Evolutionary conservation across 2,888 invertebrate genomes (phyloP).

Genomic region (Noctua comes): DNA sequence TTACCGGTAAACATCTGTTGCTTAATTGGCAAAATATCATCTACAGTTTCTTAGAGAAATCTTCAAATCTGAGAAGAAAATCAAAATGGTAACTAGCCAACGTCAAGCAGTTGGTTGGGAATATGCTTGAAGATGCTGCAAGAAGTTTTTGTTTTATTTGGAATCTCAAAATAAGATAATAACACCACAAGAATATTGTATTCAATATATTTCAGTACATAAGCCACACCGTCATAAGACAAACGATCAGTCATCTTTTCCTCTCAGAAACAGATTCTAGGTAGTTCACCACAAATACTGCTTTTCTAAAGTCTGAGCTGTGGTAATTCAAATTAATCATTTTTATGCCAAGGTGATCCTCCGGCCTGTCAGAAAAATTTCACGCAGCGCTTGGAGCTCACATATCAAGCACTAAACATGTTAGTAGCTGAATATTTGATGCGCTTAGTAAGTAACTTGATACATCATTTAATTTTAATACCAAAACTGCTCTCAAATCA

Average conservation of each 20-base stretch:
- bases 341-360: slow-evolving; percentile 75
- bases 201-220: no score
- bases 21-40: background rate
- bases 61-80: background rate
- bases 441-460: slow-evolving; percentile 76
- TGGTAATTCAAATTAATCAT: background rate
- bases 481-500: background rate
- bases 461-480: background rate
- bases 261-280: background rate
- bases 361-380: slow-evolving; percentile 82
- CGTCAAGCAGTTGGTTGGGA: background rate
- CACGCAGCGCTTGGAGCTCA: slow-evolving; percentile 85
- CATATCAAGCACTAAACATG: slow-evolving; percentile 91
- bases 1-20: background rate
- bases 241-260: background rate
- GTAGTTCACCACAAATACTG: background rate
- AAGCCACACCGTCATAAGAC: no score
- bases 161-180: background rate
- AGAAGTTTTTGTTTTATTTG: background rate
- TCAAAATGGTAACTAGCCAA: background rate
- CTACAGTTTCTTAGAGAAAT: background rate
- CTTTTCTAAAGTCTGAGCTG: background rate
- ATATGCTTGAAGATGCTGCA: background rate
- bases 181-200: no score
- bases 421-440: slow-evolving; percentile 91